Conservation (phyloP, 2,113 vertebrate genomes). For the Ailuropoda melanoleuca region DNA sequence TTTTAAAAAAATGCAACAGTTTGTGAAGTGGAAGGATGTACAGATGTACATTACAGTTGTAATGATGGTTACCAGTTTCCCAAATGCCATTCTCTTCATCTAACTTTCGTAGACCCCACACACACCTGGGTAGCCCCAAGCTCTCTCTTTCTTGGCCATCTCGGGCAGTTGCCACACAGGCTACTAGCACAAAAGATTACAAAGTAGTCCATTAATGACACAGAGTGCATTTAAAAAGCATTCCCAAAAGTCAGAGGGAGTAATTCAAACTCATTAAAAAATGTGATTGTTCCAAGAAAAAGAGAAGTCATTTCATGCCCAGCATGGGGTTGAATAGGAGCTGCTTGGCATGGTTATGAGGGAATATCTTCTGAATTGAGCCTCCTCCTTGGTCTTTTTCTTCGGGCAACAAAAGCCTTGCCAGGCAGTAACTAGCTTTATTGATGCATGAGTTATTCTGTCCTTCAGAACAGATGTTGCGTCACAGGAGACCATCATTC, state of each 20-base stretch:
- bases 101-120: background rate
- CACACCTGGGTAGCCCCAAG: background rate
- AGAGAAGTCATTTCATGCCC: conserved; percentile 34
- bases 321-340: conserved; percentile 52
- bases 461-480: conserved; percentile 77
- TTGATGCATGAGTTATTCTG: conserved; percentile 78
- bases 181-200: conserved; percentile 13
- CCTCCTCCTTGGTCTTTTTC: conserved; percentile 60
- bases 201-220: conserved; percentile 51
- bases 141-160: background rate
- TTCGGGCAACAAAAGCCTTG: conserved; percentile 64
- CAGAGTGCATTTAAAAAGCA: conserved; percentile 40
- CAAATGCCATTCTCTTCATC: background rate
- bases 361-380: conserved; percentile 60
- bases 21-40: background rate
- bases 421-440: conserved; percentile 76
- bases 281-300: conserved; percentile 49
- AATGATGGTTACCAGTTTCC: background rate
- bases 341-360: background rate
- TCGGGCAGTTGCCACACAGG: background rate
- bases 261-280: conserved; percentile 72
- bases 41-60: too few species aligned
- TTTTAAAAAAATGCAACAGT: background rate
- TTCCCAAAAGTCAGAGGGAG: conserved; percentile 52
- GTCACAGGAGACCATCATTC: conserved; percentile 66